These are phyloP conservation scores for Ichneumoninae sp. DNA, from an alignment of 2,888 invertebrate species.

Conservation along the genomic window DNA sequence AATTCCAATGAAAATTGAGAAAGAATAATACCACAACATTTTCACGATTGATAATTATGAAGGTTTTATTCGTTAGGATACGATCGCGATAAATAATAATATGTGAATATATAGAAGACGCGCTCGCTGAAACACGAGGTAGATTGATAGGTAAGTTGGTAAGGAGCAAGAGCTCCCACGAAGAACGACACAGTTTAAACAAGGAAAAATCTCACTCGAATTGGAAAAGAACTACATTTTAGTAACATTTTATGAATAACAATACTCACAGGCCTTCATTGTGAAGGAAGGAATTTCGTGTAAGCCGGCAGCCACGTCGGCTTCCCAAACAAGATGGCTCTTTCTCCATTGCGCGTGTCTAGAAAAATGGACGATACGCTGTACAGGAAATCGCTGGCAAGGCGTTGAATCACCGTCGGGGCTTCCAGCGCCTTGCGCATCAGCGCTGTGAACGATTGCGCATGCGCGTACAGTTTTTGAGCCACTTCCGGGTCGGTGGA, in stretches of 20 bases:
- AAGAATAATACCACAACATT: not conserved
- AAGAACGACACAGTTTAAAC: conserved; percentile 1
- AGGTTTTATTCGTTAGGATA: not conserved
- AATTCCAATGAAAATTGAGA: too few relatives aligned
- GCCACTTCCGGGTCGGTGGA: not conserved
- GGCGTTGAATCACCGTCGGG: not conserved
- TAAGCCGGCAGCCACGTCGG: conserved; percentile 81
- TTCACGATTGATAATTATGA: not conserved
- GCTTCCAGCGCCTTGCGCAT: too few relatives aligned
- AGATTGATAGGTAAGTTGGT: not conserved
- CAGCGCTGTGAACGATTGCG: not conserved
- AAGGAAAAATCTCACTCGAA: not conserved
- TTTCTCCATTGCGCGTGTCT: conserved; percentile 81
- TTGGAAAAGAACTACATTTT: not conserved
- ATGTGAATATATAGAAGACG: not conserved
- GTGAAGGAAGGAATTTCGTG: conserved; percentile 62
- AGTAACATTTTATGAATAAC: not conserved
- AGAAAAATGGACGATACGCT: conserved; percentile 78
- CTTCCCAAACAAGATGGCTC: conserved; percentile 81
- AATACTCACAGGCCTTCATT: conserved; percentile 78
- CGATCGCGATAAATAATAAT: not conserved
- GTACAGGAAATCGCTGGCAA: conserved; percentile 64
- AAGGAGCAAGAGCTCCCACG: not conserved
- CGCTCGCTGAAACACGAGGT: not conserved
- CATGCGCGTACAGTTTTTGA: not conserved